Evolutionary conservation across 2,888 invertebrate species (phyloP).

Genomic region (Platycheirus rosarum): DNA sequence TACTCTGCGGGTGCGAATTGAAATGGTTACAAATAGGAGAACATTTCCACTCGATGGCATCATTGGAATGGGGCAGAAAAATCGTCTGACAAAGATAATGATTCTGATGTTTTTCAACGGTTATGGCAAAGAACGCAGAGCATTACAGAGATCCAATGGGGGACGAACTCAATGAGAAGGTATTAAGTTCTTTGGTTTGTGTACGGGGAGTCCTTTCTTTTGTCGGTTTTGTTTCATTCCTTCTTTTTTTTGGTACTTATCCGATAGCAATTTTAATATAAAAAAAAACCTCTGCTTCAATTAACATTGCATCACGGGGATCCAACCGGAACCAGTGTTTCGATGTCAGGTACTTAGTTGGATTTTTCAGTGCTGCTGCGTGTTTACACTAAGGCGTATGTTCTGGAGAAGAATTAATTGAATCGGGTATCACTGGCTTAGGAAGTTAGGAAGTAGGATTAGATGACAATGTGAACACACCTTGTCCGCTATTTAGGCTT

Average conservation of each 20-base stretch:
- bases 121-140: slow-evolving; percentile 42
- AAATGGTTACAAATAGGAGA: slow-evolving; percentile 71
- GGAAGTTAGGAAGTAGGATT: slow-evolving; percentile 31
- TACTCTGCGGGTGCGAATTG: slow-evolving; percentile 68
- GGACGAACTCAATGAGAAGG: slow-evolving; percentile 40
- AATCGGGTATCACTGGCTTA: slow-evolving; percentile 53
- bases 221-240: slow-evolving; percentile 28
- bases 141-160: slow-evolving; percentile 1
- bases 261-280: slow-evolving; percentile 68
- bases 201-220: slow-evolving; percentile 32
- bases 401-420: slow-evolving; percentile 54
- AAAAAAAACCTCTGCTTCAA: slow-evolving; percentile 60
- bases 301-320: slow-evolving; percentile 49
- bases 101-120: slow-evolving; percentile 66
- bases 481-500: slow-evolving; percentile 25
- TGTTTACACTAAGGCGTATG: slow-evolving; percentile 47
- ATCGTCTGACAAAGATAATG: slow-evolving; percentile 64
- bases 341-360: slow-evolving; percentile 16
- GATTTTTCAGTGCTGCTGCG: slow-evolving; percentile 22
- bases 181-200: slow-evolving; percentile 25
- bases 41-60: slow-evolving; percentile 60
- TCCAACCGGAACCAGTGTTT: slow-evolving; percentile 17
- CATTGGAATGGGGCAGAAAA: slow-evolving; percentile 36
- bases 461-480: slow-evolving; percentile 21
- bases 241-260: slow-evolving; percentile 52